Evolutionary conservation across 2,113 vertebrate genomes (phyloP), one percentile per base, ranked within the genome.

Genomic region (Perccottus glenii): DNA sequence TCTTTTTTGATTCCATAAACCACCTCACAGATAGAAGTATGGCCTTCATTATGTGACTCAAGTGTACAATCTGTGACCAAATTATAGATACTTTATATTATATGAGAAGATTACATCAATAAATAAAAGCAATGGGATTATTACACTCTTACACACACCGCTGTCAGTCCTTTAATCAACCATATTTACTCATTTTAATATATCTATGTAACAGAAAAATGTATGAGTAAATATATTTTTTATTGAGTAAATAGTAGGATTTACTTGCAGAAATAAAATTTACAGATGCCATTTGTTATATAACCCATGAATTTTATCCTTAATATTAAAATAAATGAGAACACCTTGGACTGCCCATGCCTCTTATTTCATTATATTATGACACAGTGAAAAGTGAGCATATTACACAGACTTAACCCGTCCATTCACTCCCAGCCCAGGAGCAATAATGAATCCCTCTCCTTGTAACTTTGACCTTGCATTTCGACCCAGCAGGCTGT

Each of bases 381-480:
- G 33, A 56, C 53, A 43, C 3, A 58, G 40, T 16, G 56, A 42
- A 19, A 42, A 58, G 4, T 19, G 8, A 19, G 15, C n/a, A 43
- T 43, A 46, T 46, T 46, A 46, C 4, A 46, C 15, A 71, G 38
- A 63, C 40, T 35, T 9, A 52, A 77, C 61, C 58, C 57, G 60
- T 66, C 60, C 60, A 63, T 43, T 48, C 63, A 36, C 61, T 48
- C 53, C 35, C 51, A 45, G 43, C 58, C 36, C 45, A 57, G 68
- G 33, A 70, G 62, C 71, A 78, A 70, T 79, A 73, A 85, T 57
- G 55, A 56, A 73, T 77, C 73, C 60, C 48, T 67, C 47, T 53
- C 61, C 51, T 75, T 68, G 76, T 78, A 78, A 66, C 60, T 63
- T 69, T 88, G 90, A 91, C 90, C 89, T 91, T 91, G 87, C 59